Base-by-base conservation (phyloP, 2,888 invertebrate species). In the Anorthoa munda region DNA sequence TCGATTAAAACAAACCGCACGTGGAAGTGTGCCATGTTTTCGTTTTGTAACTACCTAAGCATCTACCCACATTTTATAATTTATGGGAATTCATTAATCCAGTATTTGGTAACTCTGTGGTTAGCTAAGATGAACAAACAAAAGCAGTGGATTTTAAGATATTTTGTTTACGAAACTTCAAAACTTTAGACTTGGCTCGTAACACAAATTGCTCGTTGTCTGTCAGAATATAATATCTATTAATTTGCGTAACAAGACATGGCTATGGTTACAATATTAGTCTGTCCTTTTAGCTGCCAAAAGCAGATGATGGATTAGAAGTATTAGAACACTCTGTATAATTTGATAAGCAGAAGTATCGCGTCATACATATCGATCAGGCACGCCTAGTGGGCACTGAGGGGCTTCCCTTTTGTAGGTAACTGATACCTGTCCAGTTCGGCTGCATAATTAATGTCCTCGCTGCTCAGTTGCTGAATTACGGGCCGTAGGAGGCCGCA, bases 381-480 rank as follows among this genome's bases (percentile, higher is more conserved):
- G 83, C 90, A 81, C 88, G 86, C 87, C 89, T 90, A 89, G 87
- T 87, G 81, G 88, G 69, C 87, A 83, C 79, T 86, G 86, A 86
- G 91, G 88, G 93, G 93, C 91, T 93, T 93, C 93, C 82, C 82
- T 79, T 85, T 85, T 82, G 89, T 89, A 86, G 76, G 69, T 74
- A 77, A 84, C 82, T 82, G 85, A 87, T 85, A 85, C 77, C 81
- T 74, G 82, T 69, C 77, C 75, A 74, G 61, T 82, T 81, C 59
- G 60, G 72, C 53, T 79, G 75, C 80, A 85, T 85, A 78, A 79
- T 81, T 83, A 77, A 85, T 81, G 74, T 64, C 66, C 59, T 73
- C n/a, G n/a, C 59, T 66, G 50, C 51, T 71, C 61, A 48, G 70
- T 46, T 31, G 55, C 63, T 61, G 59, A 72, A 74, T 76, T 60